Conservation (phyloP, 2,797 vertebrate species). For the Helarctos malayanus region DNA sequence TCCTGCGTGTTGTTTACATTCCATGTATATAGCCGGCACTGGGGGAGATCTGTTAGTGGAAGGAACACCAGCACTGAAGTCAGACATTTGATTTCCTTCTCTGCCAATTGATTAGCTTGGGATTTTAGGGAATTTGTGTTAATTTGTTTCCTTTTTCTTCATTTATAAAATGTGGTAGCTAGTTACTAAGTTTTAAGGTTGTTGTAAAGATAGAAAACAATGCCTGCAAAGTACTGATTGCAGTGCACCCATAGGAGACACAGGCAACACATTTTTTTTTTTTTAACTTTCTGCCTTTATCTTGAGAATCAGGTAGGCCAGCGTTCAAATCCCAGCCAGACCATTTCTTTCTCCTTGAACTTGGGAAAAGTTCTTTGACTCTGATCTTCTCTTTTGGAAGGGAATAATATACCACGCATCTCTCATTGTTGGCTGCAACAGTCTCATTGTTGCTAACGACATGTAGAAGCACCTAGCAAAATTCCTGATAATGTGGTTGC, state of each 20-base stretch:
- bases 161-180: constrained; percentile 25
- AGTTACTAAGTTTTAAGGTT: neutral
- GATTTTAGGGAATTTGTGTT: constrained; percentile 5
- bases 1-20: neutral
- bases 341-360: neutral
- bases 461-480: neutral
- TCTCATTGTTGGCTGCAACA: neutral
- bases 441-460: neutral
- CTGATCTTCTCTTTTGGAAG: neutral
- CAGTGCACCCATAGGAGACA: neutral
- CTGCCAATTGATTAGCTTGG: neutral
- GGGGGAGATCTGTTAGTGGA: neutral
- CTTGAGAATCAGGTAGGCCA: neutral
- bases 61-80: neutral
- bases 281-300: neutral
- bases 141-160: neutral
- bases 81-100: neutral
- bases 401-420: neutral
- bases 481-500: neutral
- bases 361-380: neutral
- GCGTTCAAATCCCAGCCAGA: neutral
- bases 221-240: neutral
- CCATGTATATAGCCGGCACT: neutral
- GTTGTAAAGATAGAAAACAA: neutral
- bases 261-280: neutral